Conservation (phyloP, 2,888 invertebrate genomes). For the Coremacera marginata region DNA sequence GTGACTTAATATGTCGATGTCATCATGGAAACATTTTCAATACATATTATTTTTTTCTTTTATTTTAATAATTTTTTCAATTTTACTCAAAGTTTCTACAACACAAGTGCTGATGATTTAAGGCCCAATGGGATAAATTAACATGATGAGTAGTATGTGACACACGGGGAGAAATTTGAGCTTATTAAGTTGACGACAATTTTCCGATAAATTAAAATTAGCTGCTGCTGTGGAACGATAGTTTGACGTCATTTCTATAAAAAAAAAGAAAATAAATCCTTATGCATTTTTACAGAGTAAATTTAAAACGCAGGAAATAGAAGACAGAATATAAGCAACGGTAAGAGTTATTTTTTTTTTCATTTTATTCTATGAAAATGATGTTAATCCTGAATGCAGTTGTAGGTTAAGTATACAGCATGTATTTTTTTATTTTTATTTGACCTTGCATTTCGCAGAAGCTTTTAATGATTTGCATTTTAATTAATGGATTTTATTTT, state of each 20-base stretch:
- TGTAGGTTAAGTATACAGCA: constrained; percentile 23
- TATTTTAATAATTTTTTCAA: constrained; percentile 5
- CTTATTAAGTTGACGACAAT: constrained; percentile 21
- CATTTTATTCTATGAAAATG: background rate
- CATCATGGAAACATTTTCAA: constrained; percentile 5
- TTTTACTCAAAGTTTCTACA: background rate
- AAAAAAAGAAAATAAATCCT: no score
- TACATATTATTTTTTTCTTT: background rate
- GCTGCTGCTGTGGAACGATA: background rate
- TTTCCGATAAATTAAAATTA: constrained; percentile 31
- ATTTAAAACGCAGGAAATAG: no score
- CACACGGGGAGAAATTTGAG: background rate
- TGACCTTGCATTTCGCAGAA: constrained; percentile 12
- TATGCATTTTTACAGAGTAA: no score
- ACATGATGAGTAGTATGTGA: background rate
- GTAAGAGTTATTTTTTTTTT: no score
- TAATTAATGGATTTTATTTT: constrained; percentile 3
- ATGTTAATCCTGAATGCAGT: constrained; percentile 2
- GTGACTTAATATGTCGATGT: constrained; percentile 2
- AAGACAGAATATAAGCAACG: no score
- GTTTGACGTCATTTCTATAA: constrained; percentile 26
- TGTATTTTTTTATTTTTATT: background rate
- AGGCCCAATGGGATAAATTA: constrained; percentile 16
- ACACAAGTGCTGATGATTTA: constrained; percentile 1
- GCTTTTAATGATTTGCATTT: background rate